Base-by-base conservation (phyloP, 2,113 vertebrate species). In the Hipposideros armiger region DNA sequence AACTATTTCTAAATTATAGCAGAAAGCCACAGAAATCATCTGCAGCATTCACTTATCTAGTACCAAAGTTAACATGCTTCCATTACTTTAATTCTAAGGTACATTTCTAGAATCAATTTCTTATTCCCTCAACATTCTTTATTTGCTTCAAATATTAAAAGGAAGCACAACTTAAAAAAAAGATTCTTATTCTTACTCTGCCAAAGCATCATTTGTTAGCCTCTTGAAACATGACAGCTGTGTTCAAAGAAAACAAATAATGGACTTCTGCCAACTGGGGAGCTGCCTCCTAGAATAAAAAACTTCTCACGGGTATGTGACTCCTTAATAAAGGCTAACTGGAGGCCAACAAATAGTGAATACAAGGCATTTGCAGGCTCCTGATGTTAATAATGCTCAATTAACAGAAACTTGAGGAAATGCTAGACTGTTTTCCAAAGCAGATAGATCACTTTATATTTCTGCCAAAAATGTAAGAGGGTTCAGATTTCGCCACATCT, bases 111-210 rank as follows among this genome's bases (percentile, higher is more conserved):
- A 90, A 67, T 62, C 22, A 72, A 88, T 60, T 86, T 87, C 56
- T 73, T 72, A 93, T 77, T 95, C 40, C 40, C 96, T 64, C 62
- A 87, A 58, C 52, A 42, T 30, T 69, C 42, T 20, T 6, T 26
- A 87, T 78, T 47, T 95, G 36, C 22, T 78, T 87, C 56, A 80
- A 92, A 94, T 56, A 66, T n/a, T n/a, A 86, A 70, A 62, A 56
- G 14, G 40, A 87, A 91, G 4, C 50, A 90, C 13, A 4, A 15
- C 32, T 60, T 58, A 73, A 72, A 50, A 50, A 56, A 30, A 36
- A 7, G 26, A 76, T 47, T 60, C 62, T 40, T 14, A 19, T 40
- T 54, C 22, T 84, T 60, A 58, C 56, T 93, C 76, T 74, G 58
- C 26, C 56, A 60, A 83, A 87, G 45, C 13, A 87, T 47, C n/a